These are phyloP conservation scores for Neomicropteryx cornuta DNA, from an alignment of 1,140 invertebrate species.

Conservation along the genomic window DNA sequence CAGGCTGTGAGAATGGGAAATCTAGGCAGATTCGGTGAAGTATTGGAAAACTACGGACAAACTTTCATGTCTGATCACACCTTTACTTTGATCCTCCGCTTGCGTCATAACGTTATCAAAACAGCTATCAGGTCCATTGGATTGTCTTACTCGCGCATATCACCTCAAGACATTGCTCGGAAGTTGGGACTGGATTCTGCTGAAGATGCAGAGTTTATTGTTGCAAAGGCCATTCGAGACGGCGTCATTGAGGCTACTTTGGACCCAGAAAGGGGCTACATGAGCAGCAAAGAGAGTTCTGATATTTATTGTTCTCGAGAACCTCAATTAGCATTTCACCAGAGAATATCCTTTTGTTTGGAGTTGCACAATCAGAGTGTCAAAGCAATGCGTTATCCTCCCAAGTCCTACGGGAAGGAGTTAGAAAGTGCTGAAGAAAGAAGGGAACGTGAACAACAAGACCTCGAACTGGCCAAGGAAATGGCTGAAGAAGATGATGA, in stretches of 20 bases:
- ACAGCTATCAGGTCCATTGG: constrained; percentile 96
- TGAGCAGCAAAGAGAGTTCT: constrained; percentile 93
- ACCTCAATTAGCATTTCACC: constrained; percentile 94
- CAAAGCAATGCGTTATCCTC: constrained; percentile 98
- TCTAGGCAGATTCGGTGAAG: constrained; percentile 87
- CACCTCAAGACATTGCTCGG: constrained; percentile 84
- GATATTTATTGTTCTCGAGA: constrained; percentile 97
- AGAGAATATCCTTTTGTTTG: constrained; percentile 94
- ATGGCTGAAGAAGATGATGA: constrained; percentile 99
- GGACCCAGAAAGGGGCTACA: constrained; percentile 90
- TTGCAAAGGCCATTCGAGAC: constrained; percentile 98
- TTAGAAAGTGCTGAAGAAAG: constrained; percentile 95
- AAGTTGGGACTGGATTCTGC: constrained; percentile 90
- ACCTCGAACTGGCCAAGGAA: constrained; percentile 95
- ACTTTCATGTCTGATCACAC: constrained; percentile 87
- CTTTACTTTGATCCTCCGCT: constrained; percentile 85
- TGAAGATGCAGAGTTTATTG: constrained; percentile 98
- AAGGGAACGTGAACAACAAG: constrained; percentile 92
- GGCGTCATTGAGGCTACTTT: constrained; percentile 97
- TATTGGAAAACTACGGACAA: constrained; percentile 79
- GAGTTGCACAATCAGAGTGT: constrained; percentile 97
- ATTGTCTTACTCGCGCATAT: constrained; percentile 93
- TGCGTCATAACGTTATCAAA: constrained; percentile 98
- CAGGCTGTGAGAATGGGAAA: constrained; percentile 95
- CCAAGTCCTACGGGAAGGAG: constrained; percentile 97